A percentile compares a stretch with the other conserved stretches of the same genome.
Conservation (phyloP, 2,113 vertebrate genomes). For the Oceanites oceanicus region DNA sequence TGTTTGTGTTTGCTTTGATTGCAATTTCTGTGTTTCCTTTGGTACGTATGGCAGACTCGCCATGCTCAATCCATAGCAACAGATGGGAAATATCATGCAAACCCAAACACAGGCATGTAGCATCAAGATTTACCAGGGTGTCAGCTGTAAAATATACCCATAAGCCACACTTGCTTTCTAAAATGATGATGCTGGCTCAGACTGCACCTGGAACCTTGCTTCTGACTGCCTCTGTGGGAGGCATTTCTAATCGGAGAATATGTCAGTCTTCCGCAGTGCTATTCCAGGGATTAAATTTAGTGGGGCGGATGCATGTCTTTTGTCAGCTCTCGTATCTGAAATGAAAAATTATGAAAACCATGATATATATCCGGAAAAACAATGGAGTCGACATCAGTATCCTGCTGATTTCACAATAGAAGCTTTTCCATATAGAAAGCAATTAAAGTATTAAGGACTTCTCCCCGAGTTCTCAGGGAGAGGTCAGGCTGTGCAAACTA, state of each 20-base stretch:
- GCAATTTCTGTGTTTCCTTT: neutral
- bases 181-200: neutral
- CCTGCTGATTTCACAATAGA: neutral
- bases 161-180: neutral
- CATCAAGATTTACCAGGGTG: neutral
- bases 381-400: neutral
- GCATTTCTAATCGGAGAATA: accelerated
- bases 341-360: neutral
- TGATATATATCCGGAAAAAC: neutral
- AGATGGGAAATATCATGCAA: neutral
- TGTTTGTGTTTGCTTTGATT: neutral
- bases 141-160: neutral
- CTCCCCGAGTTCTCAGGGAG: neutral
- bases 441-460: neutral
- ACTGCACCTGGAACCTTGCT: neutral
- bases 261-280: neutral
- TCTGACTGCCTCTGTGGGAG: neutral
- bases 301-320: neutral
- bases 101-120: neutral
- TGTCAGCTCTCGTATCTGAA: neutral
- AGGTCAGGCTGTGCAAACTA: neutral
- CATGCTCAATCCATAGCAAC: neutral
- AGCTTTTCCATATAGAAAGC: neutral
- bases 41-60: neutral
- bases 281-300: neutral